These are phyloP conservation scores for Chrysolina oricalcia DNA, from an alignment of 2,888 invertebrate genomes.

Conservation along the genomic window DNA sequence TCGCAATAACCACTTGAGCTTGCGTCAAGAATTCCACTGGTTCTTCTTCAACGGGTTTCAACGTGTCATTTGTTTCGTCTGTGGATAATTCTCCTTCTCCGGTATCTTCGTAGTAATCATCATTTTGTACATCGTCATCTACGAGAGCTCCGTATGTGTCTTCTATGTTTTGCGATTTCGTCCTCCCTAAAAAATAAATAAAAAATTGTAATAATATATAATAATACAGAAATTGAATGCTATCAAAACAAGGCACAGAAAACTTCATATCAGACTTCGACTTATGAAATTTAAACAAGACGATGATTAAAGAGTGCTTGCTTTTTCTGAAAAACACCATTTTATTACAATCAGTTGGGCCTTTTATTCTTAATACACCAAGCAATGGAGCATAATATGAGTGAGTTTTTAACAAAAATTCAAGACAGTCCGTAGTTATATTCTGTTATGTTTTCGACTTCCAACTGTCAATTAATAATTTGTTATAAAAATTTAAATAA, in stretches of 20 bases:
- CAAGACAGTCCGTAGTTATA: no score
- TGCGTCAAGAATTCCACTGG: conserved; percentile 51
- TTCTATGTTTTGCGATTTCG: conserved; percentile 49
- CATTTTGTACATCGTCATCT: conserved; percentile 58
- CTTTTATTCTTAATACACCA: no score
- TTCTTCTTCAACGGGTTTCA: conserved; percentile 34
- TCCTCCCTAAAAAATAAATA: conserved; percentile 43
- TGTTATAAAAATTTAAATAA: no score
- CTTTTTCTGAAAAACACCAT: no score
- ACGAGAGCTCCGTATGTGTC: conserved; percentile 55
- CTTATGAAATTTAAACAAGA: no score
- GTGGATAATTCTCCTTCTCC: conserved; percentile 48
- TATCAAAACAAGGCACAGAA: background rate
- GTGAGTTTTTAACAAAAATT: no score
- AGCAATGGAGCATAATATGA: no score
- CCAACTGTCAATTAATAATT: no score
- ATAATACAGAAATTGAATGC: background rate
- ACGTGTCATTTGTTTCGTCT: conserved; percentile 43
- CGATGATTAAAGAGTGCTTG: no score
- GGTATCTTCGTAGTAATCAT: conserved; percentile 62
- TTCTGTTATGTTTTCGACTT: no score
- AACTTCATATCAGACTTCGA: no score
- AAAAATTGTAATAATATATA: background rate
- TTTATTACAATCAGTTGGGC: no score
- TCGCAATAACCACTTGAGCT: conserved; percentile 60